Evolutionary conservation across 2,888 invertebrate species (phyloP), one percentile per base, ranked within the genome.

Genomic region (Nomada flava): DNA sequence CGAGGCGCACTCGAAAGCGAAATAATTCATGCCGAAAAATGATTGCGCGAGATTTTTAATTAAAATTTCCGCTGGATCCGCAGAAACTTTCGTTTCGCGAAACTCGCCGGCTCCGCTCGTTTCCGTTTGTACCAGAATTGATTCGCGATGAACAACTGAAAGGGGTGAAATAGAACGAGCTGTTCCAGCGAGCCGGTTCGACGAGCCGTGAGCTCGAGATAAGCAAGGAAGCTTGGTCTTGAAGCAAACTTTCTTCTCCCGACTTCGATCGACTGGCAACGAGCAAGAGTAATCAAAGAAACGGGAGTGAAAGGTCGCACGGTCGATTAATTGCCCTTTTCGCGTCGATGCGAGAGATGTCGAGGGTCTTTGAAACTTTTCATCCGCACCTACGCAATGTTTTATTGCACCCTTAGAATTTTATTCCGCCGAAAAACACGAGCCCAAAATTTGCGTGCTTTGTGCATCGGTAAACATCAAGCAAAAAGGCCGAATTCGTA

Each of bases 121-220:
- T 26, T 62, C 20, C 20, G 23, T 47, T 63, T 47, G 29, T 47
- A 53, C 20, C 36, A 23, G 11, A 50, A 20, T n/a, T 20, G 59
- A 60, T 50, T 36, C 50, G 76, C 59, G 29, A 36, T 20, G 67
- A 55, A 29, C 55, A 64, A 63, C 69, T 26, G 75, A 65, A 47
- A 20, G 26, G 60, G 68, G 47, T 15, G 68, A 57, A 64, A 50
- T 44, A 18, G 53, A 47, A 53, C 36, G 76, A 20, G 42, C 26
- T 44, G 69, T 81, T 79, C 74, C 65, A 36, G 60, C n/a, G 57
- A 26, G 20, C 59, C 26, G 26, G 53, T 29, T 74, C 85, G 81
- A 86, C 83, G 85, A 62, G 13, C 83, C 85, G 85, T 70, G 70
- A 83, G 78, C 63, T 68, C 15, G 62, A 83, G 86, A 86, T 83